Conservation (phyloP, 2,888 invertebrate genomes). For the Drosophila rellima region DNA sequence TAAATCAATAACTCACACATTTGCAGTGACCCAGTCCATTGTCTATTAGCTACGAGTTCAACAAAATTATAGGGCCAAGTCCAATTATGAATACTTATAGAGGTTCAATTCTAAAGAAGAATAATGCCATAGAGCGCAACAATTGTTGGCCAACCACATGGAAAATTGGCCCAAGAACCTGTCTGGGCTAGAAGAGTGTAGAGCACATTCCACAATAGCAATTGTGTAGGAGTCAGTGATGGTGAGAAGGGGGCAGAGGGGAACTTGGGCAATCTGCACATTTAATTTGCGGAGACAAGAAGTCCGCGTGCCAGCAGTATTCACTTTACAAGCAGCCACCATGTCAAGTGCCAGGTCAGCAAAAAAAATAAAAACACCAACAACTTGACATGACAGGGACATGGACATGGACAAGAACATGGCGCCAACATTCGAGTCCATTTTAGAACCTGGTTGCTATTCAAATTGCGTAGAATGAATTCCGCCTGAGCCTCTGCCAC, state of each 20-base stretch:
- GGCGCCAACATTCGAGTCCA: constrained; percentile 48
- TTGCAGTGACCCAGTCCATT: constrained; percentile 43
- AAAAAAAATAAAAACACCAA: constrained; percentile 14
- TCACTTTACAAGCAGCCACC: constrained; percentile 43
- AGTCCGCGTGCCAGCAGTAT: constrained; percentile 34
- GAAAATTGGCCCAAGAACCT: constrained; percentile 59
- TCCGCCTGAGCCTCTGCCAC: no score
- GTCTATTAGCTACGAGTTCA: constrained; percentile 39
- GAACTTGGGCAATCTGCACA: constrained; percentile 27
- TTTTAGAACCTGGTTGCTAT: constrained; percentile 32
- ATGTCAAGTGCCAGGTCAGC: constrained; percentile 54
- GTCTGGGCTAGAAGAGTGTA: constrained; percentile 7
- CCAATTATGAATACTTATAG: constrained; percentile 41
- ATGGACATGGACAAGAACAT: constrained; percentile 33
- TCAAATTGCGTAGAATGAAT: constrained; percentile 43
- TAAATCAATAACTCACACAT: constrained; percentile 43
- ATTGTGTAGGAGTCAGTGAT: constrained; percentile 7
- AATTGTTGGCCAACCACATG: constrained; percentile 66
- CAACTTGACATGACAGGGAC: constrained; percentile 43
- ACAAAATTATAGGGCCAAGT: constrained; percentile 38
- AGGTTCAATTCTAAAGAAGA: constrained; percentile 15
- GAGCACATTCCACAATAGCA: constrained; percentile 19
- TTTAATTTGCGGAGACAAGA: constrained; percentile 62
- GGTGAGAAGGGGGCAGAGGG: neutral
- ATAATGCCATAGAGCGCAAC: constrained; percentile 46